A percentile compares a stretch with the other conserved stretches of the same genome.
These are phyloP conservation scores for Perca flavescens DNA, from an alignment of 2,113 vertebrate genomes.

Conservation along the genomic window DNA sequence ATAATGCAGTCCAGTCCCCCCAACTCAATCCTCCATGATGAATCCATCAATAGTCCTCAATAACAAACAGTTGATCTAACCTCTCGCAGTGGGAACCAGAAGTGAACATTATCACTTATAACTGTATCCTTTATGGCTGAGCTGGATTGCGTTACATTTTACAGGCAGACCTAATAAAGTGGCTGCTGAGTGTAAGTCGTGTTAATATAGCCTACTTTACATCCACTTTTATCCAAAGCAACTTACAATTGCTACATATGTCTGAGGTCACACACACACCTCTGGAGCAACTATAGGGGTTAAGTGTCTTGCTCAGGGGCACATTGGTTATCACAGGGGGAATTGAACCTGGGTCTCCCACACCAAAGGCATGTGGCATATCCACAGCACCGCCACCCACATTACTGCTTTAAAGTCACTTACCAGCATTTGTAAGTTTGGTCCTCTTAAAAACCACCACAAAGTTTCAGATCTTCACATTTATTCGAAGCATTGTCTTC, in stretches of 20 bases:
- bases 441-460: not conserved
- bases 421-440: no score
- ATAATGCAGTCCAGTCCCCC: no score
- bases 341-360: no score
- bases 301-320: no score
- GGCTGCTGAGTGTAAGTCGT: not conserved
- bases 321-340: no score
- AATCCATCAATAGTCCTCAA: not conserved
- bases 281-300: no score
- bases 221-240: no score
- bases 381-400: no score
- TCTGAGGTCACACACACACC: no score
- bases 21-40: not conserved
- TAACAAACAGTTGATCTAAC: no score
- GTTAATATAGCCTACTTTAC: not conserved
- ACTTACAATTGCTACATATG: no score
- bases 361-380: no score
- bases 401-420: not conserved
- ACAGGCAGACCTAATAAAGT: not conserved
- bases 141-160: not conserved
- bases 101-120: not conserved
- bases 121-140: not conserved
- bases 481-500: not conserved
- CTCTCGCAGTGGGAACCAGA: not conserved
- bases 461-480: not conserved